Evolutionary conservation across 2,797 vertebrate genomes (phyloP).

Genomic region (Octomys mimax): DNA sequence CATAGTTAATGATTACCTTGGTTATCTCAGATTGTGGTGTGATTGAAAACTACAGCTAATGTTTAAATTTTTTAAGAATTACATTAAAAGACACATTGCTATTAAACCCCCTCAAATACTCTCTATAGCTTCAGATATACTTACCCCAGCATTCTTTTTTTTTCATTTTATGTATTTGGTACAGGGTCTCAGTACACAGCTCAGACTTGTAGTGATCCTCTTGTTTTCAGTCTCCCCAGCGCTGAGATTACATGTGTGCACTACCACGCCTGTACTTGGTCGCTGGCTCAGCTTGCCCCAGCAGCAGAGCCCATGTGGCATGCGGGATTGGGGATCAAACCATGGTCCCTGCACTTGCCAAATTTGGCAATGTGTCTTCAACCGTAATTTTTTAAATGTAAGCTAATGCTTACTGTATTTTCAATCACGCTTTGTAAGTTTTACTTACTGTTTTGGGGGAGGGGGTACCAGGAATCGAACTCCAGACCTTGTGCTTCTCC

Average conservation of each 20-base stretch:
- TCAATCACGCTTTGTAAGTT: neutral
- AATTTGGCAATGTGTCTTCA: neutral
- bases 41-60: neutral
- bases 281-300: too few relatives aligned
- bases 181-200: too few relatives aligned
- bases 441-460: neutral
- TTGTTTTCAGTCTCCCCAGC: too few relatives aligned
- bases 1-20: conserved; percentile 8
- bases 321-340: too few relatives aligned
- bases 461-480: neutral
- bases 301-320: too few relatives aligned
- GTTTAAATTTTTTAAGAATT: neutral
- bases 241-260: too few relatives aligned
- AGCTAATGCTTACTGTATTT: neutral
- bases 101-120: neutral
- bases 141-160: neutral
- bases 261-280: too few relatives aligned
- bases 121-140: neutral
- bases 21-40: neutral
- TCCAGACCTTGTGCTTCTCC: too few relatives aligned
- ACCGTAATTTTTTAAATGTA: neutral
- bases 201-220: too few relatives aligned
- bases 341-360: too few relatives aligned
- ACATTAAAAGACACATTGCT: neutral
- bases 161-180: too few relatives aligned